Evolutionary conservation across 2,888 invertebrate genomes (phyloP), one percentile per base, ranked within the genome.

Genomic region (Dascillus cervinus): DNA sequence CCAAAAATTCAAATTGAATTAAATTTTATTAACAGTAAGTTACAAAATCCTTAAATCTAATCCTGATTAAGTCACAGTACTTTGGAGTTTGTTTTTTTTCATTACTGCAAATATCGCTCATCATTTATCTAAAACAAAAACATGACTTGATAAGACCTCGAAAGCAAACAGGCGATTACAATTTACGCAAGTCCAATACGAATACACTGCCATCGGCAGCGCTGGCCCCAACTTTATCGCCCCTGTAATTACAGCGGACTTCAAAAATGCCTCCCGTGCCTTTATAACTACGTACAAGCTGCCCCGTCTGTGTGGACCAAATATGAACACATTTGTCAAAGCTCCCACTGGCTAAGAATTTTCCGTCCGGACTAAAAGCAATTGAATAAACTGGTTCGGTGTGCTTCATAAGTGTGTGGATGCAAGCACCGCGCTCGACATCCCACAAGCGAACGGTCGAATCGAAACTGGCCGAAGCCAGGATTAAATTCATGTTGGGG

Each of bases 311-410:
- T 17, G 96, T 94, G 32, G 94, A 95, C 97, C 97, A 98, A 55
- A 98, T 96, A 64, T 96, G 95, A 41, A 98, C 96, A 70, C 94
- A 95, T 67, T 96, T 95, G 62, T 98, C 97, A 65, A 98, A 97
- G 52, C 96, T 96, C 10, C 97, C 97, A 54, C 94, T 95, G 2
- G 97, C 97, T 46, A 98, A 73, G 60, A 88, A 92, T 61, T 92
- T 92, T 9, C 96, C 97, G 69, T 97, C 96, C 0, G 97, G 97
- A 54, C 94, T 94, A 65, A 97, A 97, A 22, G 95, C 95, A 11
- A 96, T 95, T 57, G 94, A 94, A 67, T 95, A 96, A 1, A 96
- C 95, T 1, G 97, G 96, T 60, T 98, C 97, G n/a, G 92, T 91
- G 60, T 97, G 97, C 61, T 92, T 92, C 1, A 95, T 94, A 26